Base-by-base conservation (phyloP, 2,888 invertebrate species). In the Glaucopsyche alexis region DNA sequence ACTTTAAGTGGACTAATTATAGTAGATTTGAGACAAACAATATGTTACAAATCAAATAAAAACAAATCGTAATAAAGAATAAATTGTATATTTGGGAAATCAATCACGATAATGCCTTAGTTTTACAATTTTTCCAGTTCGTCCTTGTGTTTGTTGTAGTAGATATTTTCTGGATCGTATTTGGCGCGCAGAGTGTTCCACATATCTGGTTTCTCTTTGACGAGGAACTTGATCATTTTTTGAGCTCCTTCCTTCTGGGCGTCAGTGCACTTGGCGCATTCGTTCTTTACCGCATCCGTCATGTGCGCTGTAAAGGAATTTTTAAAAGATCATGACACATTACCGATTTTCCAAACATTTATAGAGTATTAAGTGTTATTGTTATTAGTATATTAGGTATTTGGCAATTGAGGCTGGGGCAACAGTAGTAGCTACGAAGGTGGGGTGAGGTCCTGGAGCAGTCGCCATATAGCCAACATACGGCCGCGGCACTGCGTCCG, bases 241-340 rank as follows among this genome's bases (percentile, higher is more conserved):
- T 81, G 83, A 4, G 85, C 84, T 0, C 82, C 84, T 0, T 76
- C 38, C 1, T 80, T 79, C 73, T 93, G 93, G 0, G 79, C 73
- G 0, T 83, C 79, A 0, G 88, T 89, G 76, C 93, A 93, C 72
- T 86, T 88, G 0, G 76, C 82, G 78, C 93, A 93, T 73, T 84
- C 79, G 49, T 83, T 87, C 75, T 87, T 85, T 2, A 93, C 75
- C 0, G 91, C 91, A 19, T 92, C 91, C 81, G 67, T 78, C 49
- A 89, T 84, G 79, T 89, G 86, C 52, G 83, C 90, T 91, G 83
- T 11, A 70, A 79, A 72, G 42, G n/a, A 5, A 8, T 13, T 65
- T 65, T 8, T 16, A 29, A 29, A 29, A 4, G 29, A 4, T 29
- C 29, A 29, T 29, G 2, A 29, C n/a, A n/a, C n/a, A n/a, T n/a